A percentile compares a stretch with the other conserved stretches of the same genome.
Conservation (phyloP, 2,113 vertebrate species). For the Mugil cephalus region DNA sequence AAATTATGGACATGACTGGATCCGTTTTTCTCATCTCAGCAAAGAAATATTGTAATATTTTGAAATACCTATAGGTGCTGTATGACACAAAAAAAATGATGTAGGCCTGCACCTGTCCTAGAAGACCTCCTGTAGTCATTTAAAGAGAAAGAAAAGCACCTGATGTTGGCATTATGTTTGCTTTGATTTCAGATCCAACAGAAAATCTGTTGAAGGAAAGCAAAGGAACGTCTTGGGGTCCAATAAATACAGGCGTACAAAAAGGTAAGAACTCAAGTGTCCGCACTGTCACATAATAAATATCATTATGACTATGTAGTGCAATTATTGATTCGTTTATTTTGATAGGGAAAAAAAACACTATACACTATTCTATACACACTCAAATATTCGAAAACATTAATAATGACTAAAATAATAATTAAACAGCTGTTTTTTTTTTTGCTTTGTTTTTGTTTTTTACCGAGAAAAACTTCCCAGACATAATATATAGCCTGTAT, state of each 20-base stretch:
- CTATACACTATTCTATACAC: no score
- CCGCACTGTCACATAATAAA: no score
- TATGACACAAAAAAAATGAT: not conserved
- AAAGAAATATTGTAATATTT: not conserved
- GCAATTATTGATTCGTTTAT: no score
- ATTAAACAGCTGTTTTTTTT: no score
- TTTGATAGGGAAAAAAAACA: no score
- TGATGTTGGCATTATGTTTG: constrained; percentile 22
- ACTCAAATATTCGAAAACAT: no score
- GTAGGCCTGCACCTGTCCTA: not conserved
- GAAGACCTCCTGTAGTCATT: not conserved
- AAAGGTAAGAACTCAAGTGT: constrained; percentile 89
- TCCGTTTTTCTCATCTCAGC: not conserved
- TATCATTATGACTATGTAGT: no score
- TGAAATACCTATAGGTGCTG: not conserved
- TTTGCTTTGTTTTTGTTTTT: no score
- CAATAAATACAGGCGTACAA: constrained; percentile 92
- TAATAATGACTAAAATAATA: no score
- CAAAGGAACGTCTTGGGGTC: constrained; percentile 92
- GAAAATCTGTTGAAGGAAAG: constrained; percentile 95
- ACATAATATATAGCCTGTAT: no score
- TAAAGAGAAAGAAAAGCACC: not conserved
- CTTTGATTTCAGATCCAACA: constrained; percentile 85
- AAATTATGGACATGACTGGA: not conserved
- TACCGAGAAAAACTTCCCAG: no score